phyloP scores from a whole-genome alignment of 2,888 invertebrate species.

The Microchrysa polita region DNA sequence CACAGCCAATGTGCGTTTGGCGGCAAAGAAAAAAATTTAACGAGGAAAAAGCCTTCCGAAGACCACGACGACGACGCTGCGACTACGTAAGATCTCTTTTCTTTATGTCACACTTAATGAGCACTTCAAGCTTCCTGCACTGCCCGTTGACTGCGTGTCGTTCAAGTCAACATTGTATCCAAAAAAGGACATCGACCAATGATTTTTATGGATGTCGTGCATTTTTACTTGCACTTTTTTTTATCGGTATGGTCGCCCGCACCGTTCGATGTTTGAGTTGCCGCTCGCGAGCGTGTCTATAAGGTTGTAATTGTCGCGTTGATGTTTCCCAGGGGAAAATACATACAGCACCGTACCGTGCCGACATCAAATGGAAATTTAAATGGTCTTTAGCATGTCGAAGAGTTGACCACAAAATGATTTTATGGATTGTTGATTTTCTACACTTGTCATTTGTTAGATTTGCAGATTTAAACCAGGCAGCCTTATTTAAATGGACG shows the following conservation, averaged over 20 bases:
- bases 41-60: background rate
- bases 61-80: too few relatives aligned
- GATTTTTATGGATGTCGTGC: conserved; percentile 40
- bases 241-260: too few relatives aligned
- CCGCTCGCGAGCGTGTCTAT: background rate
- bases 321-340: conserved; percentile 31
- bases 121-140: too few relatives aligned
- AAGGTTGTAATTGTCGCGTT: too few relatives aligned
- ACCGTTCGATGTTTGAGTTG: conserved; percentile 23
- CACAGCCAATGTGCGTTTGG: background rate
- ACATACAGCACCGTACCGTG: background rate
- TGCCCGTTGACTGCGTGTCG: background rate
- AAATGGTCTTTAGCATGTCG: background rate
- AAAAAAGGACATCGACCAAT: conserved; percentile 25
- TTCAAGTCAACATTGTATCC: conserved; percentile 1
- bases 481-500: too few relatives aligned
- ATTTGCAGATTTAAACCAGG: too few relatives aligned
- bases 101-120: conserved; percentile 7
- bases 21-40: background rate
- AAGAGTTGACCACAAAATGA: too few relatives aligned
- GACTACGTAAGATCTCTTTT: conserved; percentile 3
- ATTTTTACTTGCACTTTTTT: conserved; percentile 42
- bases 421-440: too few relatives aligned
- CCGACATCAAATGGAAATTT: background rate
- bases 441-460: too few relatives aligned